A percentile compares a stretch with the other conserved stretches of the same genome.
These are phyloP conservation scores for Nannoperca obscura DNA, from an alignment of 2,797 vertebrate species.

Conservation along the genomic window DNA sequence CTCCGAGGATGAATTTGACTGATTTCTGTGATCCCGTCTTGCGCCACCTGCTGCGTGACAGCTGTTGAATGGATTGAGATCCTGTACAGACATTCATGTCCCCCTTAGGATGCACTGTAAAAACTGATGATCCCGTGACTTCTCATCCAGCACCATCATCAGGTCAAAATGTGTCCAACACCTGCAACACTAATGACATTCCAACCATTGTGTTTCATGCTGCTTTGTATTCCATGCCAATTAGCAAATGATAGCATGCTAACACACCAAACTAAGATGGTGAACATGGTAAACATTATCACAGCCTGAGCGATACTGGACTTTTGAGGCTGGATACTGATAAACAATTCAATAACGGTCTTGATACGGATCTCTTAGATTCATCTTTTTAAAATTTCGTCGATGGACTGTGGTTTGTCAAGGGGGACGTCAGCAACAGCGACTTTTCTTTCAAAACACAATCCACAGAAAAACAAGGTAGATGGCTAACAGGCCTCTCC, in stretches of 20 bases:
- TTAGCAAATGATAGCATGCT: not conserved
- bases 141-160: not conserved
- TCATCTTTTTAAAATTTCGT: not conserved
- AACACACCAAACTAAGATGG: not conserved
- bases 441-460: conserved; percentile 45
- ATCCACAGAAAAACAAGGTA: conserved; percentile 55
- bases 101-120: not conserved
- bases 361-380: too few relatives aligned
- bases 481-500: conserved; percentile 46
- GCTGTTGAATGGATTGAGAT: not conserved
- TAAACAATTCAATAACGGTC: too few relatives aligned
- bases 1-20: not conserved
- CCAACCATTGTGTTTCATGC: not conserved
- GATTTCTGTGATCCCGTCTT: not conserved
- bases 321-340: too few relatives aligned
- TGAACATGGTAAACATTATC: not conserved
- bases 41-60: not conserved
- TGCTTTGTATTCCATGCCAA: not conserved
- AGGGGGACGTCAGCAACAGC: conserved; percentile 18
- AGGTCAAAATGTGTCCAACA: not conserved
- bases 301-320: not conserved
- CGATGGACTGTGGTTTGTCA: conserved; percentile 11
- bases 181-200: not conserved
- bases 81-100: not conserved
- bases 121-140: too few relatives aligned